A percentile compares a stretch with the other conserved stretches of the same genome.
Conservation (phyloP, 2,113 vertebrate genomes). For the Sorex fumeus region DNA sequence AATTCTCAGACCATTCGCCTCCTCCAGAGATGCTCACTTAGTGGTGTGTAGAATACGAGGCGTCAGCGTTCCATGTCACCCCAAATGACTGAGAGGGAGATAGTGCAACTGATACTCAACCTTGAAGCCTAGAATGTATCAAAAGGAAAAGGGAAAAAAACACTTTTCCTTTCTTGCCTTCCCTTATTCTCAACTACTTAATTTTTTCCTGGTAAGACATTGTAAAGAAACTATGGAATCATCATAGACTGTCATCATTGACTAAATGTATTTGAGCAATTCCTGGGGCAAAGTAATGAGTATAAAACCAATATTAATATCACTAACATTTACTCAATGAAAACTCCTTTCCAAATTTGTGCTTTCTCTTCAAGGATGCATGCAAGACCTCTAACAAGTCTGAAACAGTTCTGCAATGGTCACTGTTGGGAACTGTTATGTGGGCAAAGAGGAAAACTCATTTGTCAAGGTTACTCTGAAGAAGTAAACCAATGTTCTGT, state of each 20-base stretch:
- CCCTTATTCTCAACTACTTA: not conserved
- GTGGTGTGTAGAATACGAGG: not conserved
- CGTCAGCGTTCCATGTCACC: not conserved
- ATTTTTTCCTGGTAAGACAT: not conserved
- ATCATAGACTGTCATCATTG: not conserved
- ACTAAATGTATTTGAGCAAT: not conserved
- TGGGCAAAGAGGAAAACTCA: not conserved
- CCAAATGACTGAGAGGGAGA: not conserved
- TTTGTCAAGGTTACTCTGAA: not conserved
- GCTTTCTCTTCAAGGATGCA: not conserved
- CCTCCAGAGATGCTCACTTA: not conserved
- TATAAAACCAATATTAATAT: not conserved
- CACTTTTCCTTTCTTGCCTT: not conserved
- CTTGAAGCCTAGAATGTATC: not conserved
- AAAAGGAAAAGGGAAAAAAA: slow-evolving; percentile 18
- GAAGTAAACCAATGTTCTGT: not conserved
- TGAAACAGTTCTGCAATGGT: not conserved
- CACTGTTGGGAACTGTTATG: not conserved
- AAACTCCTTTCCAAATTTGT: not conserved
- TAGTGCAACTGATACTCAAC: slow-evolving; percentile 11
- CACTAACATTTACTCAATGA: not conserved
- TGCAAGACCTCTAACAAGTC: not conserved
- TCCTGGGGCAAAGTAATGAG: not conserved
- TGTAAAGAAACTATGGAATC: not conserved
- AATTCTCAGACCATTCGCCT: not conserved